Percentiles rank a stretch among this genome's conserved stretches.
phyloP scores from a whole-genome alignment of 2,797 vertebrate species.

The Allobates femoralis region DNA sequence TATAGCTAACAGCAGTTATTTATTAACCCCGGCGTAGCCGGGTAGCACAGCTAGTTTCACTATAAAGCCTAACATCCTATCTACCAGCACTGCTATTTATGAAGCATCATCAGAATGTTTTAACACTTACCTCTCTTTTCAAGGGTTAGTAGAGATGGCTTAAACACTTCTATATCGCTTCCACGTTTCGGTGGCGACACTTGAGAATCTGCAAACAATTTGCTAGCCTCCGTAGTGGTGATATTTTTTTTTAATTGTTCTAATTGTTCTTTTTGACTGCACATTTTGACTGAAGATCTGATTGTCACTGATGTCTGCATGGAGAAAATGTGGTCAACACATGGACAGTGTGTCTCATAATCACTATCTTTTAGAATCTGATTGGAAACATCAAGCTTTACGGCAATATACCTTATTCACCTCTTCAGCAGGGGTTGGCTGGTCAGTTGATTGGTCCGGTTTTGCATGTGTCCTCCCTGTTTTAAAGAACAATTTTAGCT shows the following conservation, averaged over 20 bases:
- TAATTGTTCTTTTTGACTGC: neutral
- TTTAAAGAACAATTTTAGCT: neutral
- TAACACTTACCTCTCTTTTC: neutral
- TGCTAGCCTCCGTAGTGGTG: neutral
- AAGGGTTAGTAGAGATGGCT: neutral
- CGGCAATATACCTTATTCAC: neutral
- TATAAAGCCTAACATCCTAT: neutral
- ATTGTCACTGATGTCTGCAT: neutral
- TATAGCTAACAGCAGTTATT: no score
- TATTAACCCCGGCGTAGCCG: no score
- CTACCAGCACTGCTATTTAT: neutral
- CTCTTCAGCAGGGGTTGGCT: neutral
- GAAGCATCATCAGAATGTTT: neutral
- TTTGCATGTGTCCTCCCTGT: neutral
- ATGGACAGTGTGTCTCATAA: neutral
- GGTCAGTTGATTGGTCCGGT: neutral
- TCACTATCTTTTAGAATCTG: neutral
- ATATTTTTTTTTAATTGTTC: neutral
- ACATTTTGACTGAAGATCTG: neutral
- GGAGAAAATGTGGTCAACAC: neutral
- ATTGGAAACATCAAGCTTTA: neutral
- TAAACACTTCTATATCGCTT: neutral
- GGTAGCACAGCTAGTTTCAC: neutral
- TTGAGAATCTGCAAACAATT: neutral
- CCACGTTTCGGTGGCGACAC: neutral